Base-by-base conservation (phyloP, 2,888 invertebrate species). In the Oscheius myriophilus region DNA sequence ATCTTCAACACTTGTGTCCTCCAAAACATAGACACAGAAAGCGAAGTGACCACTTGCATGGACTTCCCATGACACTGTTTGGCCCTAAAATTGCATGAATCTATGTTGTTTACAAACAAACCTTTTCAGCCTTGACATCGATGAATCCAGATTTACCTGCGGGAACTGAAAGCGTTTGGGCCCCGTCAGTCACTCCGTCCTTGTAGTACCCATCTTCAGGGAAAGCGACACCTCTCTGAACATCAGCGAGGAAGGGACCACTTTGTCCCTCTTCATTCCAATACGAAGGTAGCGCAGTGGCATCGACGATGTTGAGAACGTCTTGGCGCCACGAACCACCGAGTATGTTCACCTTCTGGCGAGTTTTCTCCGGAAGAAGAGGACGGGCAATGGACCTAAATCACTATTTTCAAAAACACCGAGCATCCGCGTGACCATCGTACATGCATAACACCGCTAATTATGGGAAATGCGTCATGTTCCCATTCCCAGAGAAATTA, bases 11-110 rank as follows among this genome's bases (percentile, higher is more conserved):
- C 71, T 73, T 61, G 33, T 49, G 11, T 71, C 55, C 21, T 79
- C 79, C 23, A 76, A 57, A 16, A 74, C 73, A 62, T 80, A 83
- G 14, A 85, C 71, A 12, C 72, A 78, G 53, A 84, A 85, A n/a
- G 82, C 83, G 69, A 85, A 85, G 64, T 84, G 82, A 1, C 85
- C 85, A 57, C 83, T 83, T 9, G 85, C 68, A 45, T 81, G 73
- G 51, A 84, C 76, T 21, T 72, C 74, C 83, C 83, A 84, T 7
- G 62, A 57, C 2, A 84, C 55, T 33, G 65, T 73, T 57, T 82
- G 72, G 3, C 81, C 81, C 79, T 82, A 55, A 66, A 79, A 68
- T 52, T 1, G 16, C 25, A 18, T 16, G 45, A 49, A 7, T 23
- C 3, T 46, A 21, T 26, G 11, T 7, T 58, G 26, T 14, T 33